phyloP scores from a whole-genome alignment of 2,113 vertebrate species.

The Gymnarchus niloticus region DNA sequence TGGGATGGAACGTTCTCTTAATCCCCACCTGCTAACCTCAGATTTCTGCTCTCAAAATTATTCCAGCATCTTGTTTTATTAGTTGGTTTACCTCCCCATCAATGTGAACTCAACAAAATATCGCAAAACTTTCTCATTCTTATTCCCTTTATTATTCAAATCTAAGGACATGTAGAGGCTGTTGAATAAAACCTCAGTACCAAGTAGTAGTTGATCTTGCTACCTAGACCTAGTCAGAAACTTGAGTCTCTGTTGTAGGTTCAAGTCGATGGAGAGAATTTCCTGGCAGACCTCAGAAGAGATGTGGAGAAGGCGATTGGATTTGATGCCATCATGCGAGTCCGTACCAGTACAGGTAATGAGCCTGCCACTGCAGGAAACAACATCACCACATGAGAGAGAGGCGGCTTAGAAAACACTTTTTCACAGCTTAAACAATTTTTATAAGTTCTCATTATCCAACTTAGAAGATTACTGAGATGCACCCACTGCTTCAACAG shows the following conservation, averaged over 20 bases:
- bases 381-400: not conserved
- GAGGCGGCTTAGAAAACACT: not conserved
- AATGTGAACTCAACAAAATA: too few relatives aligned
- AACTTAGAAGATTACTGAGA: not conserved
- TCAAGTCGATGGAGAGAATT: slow-evolving; percentile 71
- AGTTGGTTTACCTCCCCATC: too few relatives aligned
- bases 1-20: too few relatives aligned
- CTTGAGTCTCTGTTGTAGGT: slow-evolving; percentile 53
- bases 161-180: too few relatives aligned
- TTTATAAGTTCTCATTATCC: not conserved
- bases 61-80: too few relatives aligned
- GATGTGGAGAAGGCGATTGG: slow-evolving; percentile 77
- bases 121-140: too few relatives aligned
- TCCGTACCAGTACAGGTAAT: slow-evolving; percentile 90
- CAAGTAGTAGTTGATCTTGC: too few relatives aligned
- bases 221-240: not conserved
- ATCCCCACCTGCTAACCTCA: too few relatives aligned
- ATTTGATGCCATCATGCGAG: slow-evolving; percentile 90
- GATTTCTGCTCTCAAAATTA: too few relatives aligned
- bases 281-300: slow-evolving; percentile 80
- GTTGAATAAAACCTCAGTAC: too few relatives aligned
- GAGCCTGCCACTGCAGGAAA: not conserved
- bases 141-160: too few relatives aligned
- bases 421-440: not conserved
- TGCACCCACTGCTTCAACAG: not conserved